Percentiles rank a stretch among this genome's conserved stretches.
phyloP scores from a whole-genome alignment of 2,888 invertebrate genomes.

The Sussaba pulchella region DNA sequence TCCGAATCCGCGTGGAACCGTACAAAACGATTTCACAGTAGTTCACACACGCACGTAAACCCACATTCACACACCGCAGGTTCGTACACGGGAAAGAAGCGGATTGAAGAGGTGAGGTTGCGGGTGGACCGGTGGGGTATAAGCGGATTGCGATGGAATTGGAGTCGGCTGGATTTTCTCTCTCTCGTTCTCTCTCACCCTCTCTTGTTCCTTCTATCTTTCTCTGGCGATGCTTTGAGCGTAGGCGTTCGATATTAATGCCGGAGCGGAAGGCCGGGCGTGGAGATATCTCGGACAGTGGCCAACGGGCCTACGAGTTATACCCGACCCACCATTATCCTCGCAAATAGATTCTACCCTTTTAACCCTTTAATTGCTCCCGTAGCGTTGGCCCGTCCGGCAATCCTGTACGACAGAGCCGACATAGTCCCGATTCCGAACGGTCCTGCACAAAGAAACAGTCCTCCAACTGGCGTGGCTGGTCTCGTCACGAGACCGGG shows the following conservation, averaged over 20 bases:
- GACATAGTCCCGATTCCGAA: conserved; percentile 38
- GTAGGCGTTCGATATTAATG: conserved; percentile 53
- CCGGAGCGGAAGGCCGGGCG: conserved; percentile 21
- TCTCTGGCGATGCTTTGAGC: conserved; percentile 76
- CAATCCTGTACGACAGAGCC: conserved; percentile 69
- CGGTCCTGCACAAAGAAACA: conserved; percentile 45
- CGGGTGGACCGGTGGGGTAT: conserved; percentile 68
- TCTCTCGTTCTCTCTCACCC: not conserved
- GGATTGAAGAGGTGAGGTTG: conserved; percentile 48
- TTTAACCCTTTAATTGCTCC: conserved; percentile 78
- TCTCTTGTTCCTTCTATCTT: not conserved
- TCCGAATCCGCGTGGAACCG: conserved; percentile 51
- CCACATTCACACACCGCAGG: not conserved
- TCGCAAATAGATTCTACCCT: conserved; percentile 71
- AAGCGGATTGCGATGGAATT: conserved; percentile 82
- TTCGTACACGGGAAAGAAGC: conserved; percentile 26
- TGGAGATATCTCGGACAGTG: conserved; percentile 60
- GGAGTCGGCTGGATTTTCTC: conserved; percentile 70
- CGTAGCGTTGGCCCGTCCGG: conserved; percentile 72
- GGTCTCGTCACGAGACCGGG: conserved; percentile 26
- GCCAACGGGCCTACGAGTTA: conserved; percentile 74
- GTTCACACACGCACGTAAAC: conserved; percentile 1
- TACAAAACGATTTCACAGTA: conserved; percentile 43
- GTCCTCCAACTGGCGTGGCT: not conserved
- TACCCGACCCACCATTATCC: conserved; percentile 65